Evolutionary conservation across 2,888 invertebrate species (phyloP), one percentile per base, ranked within the genome.

Genomic region (Megaustenia siamemsis): DNA sequence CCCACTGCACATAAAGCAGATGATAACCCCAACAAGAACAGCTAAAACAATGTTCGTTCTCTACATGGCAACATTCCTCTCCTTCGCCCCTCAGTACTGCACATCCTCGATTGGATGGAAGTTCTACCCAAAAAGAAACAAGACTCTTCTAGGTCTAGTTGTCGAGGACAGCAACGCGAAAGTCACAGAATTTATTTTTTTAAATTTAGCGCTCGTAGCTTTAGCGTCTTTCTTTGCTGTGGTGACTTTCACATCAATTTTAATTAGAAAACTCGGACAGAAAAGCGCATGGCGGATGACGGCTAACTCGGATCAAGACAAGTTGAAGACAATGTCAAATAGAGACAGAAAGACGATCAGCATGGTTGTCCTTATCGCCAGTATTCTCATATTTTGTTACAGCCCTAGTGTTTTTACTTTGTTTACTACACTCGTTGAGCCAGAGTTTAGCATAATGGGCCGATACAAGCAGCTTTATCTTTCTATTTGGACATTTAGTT

Each of bases 311-410:
- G 24, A 69, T 24, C 38, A 69, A 5, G 69, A 38, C 1, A 69
- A 69, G 24, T 40, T 40, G 5, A 40, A 69, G 3, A 60, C 28
- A 15, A 18, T 69, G 38, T 69, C 40, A 5, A 35, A 21, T 8
- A 35, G 68, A 68, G 69, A 40, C 40, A 69, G 21, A 15, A 69
- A 24, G 1, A 69, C 69, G 0, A 40, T 69, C 5, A 40, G 18
- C 69, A 69, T 69, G 69, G 69, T 69, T 40, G 69, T 69, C 24
- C n/a, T 38, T 24, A 69, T 69, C n/a, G 69, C 69, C 24, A 40
- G 15, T 69, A 69, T 69, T 40, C 15, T 40, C 21, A 40, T 69
- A 1, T 24, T 69, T 1, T 69, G 69, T 21, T 40, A 69, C 40
- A 69, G 40, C 24, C 69, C 69, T 38, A 6, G 24, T 12, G 38